Percentiles rank a stretch among this genome's conserved stretches.
Evolutionary conservation across 2,888 invertebrate genomes (phyloP).

Genomic region (Leistus spinibarbis): DNA sequence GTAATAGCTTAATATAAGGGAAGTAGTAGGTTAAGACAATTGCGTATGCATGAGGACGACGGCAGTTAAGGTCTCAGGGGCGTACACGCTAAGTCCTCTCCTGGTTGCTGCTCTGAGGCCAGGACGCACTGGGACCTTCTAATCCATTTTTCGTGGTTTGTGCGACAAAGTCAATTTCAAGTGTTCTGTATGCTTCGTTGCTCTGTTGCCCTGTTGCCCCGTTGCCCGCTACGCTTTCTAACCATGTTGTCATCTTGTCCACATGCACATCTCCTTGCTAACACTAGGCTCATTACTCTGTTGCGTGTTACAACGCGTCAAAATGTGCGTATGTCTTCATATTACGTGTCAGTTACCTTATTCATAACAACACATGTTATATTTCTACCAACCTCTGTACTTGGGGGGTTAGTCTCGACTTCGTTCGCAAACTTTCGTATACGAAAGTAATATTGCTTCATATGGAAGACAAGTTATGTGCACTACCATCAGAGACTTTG

Average conservation of each 20-base stretch:
- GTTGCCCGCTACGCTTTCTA: background rate
- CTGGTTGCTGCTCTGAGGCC: slow-evolving; percentile 13
- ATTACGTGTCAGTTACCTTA: background rate
- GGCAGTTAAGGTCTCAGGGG: slow-evolving; percentile 36
- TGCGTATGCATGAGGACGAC: slow-evolving; percentile 50
- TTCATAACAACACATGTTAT: background rate
- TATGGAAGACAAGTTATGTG: no score
- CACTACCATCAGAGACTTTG: no score
- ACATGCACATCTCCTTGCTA: background rate
- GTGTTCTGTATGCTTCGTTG: slow-evolving; percentile 36
- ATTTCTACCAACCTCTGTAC: no score
- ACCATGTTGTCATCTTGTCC: background rate
- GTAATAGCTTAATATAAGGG: slow-evolving; percentile 53
- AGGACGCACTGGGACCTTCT: slow-evolving; percentile 21
- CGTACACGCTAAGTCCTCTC: slow-evolving; percentile 36
- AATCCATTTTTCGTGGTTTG: slow-evolving; percentile 37
- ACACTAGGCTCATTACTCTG: background rate
- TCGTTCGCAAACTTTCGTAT: no score
- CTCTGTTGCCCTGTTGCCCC: slow-evolving; percentile 21
- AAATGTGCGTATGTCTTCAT: background rate
- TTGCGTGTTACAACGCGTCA: background rate
- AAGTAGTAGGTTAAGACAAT: slow-evolving; percentile 51
- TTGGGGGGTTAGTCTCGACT: no score
- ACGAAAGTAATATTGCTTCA: no score
- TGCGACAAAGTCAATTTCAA: slow-evolving; percentile 36